Evolutionary conservation across 2,797 vertebrate genomes (phyloP).

Genomic region (Rhodeus uyekii): DNA sequence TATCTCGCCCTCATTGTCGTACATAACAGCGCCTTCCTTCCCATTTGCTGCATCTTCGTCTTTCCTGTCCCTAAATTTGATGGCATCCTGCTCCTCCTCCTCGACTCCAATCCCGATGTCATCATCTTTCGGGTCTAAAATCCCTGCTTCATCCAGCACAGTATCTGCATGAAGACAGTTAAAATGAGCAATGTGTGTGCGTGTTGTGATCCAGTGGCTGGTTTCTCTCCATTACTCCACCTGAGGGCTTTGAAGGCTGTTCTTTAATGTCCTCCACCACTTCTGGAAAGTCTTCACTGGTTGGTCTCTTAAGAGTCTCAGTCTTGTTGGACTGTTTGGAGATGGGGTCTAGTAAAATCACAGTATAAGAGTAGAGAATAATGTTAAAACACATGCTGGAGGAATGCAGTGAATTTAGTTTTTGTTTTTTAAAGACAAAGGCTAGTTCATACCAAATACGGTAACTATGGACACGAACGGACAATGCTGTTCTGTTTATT

Average conservation of each 20-base stretch:
- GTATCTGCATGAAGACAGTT: conserved; percentile 25
- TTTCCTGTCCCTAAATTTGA: not conserved
- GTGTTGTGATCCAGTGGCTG: not conserved
- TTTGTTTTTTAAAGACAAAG: not conserved
- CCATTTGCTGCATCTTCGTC: not conserved
- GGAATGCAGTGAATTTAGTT: not conserved
- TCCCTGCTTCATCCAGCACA: conserved; percentile 30
- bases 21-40: conserved; percentile 50
- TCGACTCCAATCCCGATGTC: not conserved
- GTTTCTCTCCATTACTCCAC: not conserved
- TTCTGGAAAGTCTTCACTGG: conserved; percentile 23
- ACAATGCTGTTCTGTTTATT: not conserved
- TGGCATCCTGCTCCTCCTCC: conserved; percentile 36
- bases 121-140: conserved; percentile 18
- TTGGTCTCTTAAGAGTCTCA: conserved; percentile 7
- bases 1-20: conserved; percentile 56
- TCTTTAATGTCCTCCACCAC: conserved; percentile 45
- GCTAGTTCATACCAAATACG: not conserved
- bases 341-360: not conserved
- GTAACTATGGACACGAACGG: not conserved
- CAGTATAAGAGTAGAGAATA: not conserved
- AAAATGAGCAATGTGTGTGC: not conserved
- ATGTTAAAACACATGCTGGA: not conserved
- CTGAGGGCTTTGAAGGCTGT: conserved; percentile 15
- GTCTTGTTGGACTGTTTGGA: conserved; percentile 26